A percentile compares a stretch with the other conserved stretches of the same genome.
Conservation (phyloP, 2,888 invertebrate genomes). For the Hypolimnas misippus region DNA sequence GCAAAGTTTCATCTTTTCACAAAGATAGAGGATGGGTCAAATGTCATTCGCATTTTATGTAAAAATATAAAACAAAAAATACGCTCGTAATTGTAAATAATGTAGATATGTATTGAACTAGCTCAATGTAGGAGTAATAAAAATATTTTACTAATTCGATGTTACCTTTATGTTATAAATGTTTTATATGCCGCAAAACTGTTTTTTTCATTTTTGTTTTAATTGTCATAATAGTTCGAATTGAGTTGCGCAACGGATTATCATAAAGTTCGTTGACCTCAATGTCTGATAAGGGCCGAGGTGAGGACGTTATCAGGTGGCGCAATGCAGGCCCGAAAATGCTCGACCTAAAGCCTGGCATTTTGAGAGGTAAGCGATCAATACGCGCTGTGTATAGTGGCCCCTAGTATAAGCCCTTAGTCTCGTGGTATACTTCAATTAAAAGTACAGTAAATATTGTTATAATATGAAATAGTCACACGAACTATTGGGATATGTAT, state of each 20-base stretch:
- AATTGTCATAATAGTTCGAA: slow-evolving; percentile 11
- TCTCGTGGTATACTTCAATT: slow-evolving; percentile 22
- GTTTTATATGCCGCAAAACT: background rate
- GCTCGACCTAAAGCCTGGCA: slow-evolving; percentile 49
- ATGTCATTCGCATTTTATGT: slow-evolving; percentile 43
- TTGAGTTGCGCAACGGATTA: slow-evolving; percentile 47
- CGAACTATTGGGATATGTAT: background rate
- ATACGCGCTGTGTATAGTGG: slow-evolving; percentile 48
- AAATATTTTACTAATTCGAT: background rate
- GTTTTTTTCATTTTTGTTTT: background rate
- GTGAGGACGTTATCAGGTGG: slow-evolving; percentile 70
- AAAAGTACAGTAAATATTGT: background rate
- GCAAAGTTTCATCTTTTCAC: background rate
- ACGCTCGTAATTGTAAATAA: background rate
- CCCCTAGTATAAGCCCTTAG: slow-evolving; percentile 29
- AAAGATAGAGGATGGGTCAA: slow-evolving; percentile 46
- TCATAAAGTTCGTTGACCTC: slow-evolving; percentile 64
- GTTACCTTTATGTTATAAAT: background rate
- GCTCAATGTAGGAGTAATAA: background rate
- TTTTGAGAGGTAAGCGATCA: slow-evolving; percentile 59
- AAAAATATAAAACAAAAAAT: slow-evolving; percentile 1
- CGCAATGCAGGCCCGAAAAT: slow-evolving; percentile 75
- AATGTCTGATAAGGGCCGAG: slow-evolving; percentile 62
- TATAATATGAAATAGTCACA: background rate
- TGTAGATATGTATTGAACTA: background rate